These are phyloP conservation scores for Patella ulyssiponensis DNA, from an alignment of 2,888 invertebrate species.

Conservation along the genomic window DNA sequence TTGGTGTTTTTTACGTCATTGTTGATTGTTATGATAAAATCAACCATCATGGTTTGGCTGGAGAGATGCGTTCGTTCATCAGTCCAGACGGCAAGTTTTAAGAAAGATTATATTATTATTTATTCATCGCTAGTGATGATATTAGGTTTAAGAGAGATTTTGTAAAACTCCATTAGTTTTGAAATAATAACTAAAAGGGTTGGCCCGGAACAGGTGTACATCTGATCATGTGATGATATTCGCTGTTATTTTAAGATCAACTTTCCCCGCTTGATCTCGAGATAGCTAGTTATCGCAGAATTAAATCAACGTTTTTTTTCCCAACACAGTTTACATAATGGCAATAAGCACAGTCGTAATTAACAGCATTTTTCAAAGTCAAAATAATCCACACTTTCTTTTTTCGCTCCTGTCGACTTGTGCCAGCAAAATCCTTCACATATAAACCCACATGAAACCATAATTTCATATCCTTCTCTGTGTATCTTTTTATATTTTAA, in stretches of 20 bases:
- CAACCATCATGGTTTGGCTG: no score
- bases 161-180: no score
- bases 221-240: neutral
- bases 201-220: neutral
- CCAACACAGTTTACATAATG: neutral
- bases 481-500: no score
- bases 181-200: neutral
- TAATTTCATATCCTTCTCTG: no score
- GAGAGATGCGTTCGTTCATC: no score
- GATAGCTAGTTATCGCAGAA: neutral
- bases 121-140: no score
- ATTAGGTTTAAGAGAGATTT: no score
- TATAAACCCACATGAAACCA: no score
- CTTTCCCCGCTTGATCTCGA: neutral
- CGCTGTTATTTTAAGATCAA: neutral
- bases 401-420: neutral
- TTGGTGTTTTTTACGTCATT: no score
- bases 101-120: no score
- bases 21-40: no score
- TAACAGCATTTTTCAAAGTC: conserved; percentile 2
- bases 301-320: neutral
- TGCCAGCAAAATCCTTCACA: neutral
- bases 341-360: neutral
- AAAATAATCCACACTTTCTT: neutral
- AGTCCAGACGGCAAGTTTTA: no score